These are phyloP conservation scores for Blastobasis lacticolella DNA, from an alignment of 2,888 invertebrate species.

Conservation along the genomic window DNA sequence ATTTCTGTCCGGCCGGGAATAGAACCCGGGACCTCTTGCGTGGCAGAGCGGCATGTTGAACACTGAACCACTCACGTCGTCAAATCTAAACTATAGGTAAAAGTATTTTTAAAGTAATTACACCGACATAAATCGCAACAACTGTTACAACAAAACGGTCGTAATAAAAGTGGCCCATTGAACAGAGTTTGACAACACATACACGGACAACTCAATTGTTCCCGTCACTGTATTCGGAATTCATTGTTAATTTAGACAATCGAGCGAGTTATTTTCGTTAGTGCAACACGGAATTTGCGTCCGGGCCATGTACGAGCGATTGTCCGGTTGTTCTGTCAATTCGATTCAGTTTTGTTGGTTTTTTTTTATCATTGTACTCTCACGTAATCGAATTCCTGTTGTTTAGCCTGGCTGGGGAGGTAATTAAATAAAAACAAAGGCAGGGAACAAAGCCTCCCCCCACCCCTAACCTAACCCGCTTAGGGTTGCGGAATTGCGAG, in stretches of 20 bases:
- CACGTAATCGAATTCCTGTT: conserved; percentile 24
- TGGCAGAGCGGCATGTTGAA: too few relatives aligned
- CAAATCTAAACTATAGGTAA: too few relatives aligned
- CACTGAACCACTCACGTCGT: too few relatives aligned
- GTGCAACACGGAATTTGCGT: background rate
- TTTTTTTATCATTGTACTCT: conserved; percentile 14
- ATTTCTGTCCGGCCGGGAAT: too few relatives aligned
- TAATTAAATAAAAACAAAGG: conserved; percentile 29
- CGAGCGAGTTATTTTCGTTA: background rate
- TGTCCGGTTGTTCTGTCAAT: conserved; percentile 10
- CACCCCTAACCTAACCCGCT: too few relatives aligned
- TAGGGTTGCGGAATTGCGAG: too few relatives aligned
- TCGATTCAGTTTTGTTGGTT: conserved; percentile 21
- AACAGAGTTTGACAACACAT: conserved; percentile 9
- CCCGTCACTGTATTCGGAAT: background rate
- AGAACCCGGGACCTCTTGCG: too few relatives aligned
- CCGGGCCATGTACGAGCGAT: conserved; percentile 5
- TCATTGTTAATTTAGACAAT: background rate
- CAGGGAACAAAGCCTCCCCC: conserved; percentile 10
- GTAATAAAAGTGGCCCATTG: background rate
- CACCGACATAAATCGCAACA: too few relatives aligned
- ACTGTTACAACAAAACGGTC: background rate
- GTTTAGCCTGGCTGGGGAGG: conserved; percentile 14
- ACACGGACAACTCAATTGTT: background rate
- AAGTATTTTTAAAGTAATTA: too few relatives aligned